A percentile compares a stretch with the other conserved stretches of the same genome.
These are phyloP conservation scores for Stenodera caucasica DNA, from an alignment of 2,888 invertebrate species.

Conservation along the genomic window DNA sequence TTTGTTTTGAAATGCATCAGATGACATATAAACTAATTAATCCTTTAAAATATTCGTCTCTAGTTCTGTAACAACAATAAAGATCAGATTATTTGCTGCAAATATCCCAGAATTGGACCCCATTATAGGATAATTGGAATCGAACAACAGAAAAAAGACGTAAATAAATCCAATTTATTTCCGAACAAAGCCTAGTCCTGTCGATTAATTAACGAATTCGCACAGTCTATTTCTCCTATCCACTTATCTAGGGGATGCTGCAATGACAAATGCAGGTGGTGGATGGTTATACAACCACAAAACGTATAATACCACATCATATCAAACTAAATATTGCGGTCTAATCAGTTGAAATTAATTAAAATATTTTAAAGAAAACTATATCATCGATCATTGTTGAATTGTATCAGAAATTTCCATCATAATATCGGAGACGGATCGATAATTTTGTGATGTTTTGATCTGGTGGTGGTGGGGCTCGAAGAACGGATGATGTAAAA, in stretches of 20 bases:
- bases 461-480: background rate
- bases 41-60: constrained; percentile 10
- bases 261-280: background rate
- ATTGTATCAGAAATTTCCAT: background rate
- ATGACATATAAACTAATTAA: constrained; percentile 28
- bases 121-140: constrained; percentile 8
- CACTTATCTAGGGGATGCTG: background rate
- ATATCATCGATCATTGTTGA: too few relatives aligned
- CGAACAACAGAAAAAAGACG: background rate
- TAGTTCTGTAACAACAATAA: background rate
- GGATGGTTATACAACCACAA: background rate
- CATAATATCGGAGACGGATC: background rate
- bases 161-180: background rate
- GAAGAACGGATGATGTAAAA: background rate
- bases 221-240: background rate
- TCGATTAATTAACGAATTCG: background rate
- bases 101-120: background rate
- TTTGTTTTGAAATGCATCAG: constrained; percentile 28
- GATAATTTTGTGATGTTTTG: background rate
- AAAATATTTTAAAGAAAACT: too few relatives aligned
- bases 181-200: background rate
- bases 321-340: background rate
- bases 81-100: constrained; percentile 6
- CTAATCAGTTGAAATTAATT: too few relatives aligned
- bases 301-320: background rate